These are phyloP conservation scores for Anoplopoma fimbria DNA, from an alignment of 2,113 vertebrate species.

Conservation along the genomic window DNA sequence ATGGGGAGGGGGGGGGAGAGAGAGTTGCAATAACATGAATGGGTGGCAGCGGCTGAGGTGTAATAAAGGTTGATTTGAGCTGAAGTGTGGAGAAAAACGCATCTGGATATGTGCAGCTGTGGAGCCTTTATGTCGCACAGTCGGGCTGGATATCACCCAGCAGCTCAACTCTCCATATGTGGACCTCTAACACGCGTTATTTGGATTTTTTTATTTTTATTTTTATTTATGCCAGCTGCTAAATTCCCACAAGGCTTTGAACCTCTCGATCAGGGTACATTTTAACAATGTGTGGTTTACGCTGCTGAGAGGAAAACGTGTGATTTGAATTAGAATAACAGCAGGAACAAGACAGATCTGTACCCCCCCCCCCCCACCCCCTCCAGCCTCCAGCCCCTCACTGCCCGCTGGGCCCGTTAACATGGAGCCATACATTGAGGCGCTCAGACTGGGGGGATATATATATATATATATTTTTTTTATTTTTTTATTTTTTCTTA, in stretches of 20 bases:
- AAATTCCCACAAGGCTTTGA: slow-evolving; percentile 42
- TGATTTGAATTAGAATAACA: slow-evolving; percentile 79
- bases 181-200: slow-evolving; percentile 13
- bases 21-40: slow-evolving; percentile 28
- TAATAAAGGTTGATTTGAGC: slow-evolving; percentile 48
- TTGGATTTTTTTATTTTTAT: no score
- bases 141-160: neutral
- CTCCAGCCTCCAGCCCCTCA: slow-evolving; percentile 42
- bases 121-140: slow-evolving; percentile 32
- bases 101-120: slow-evolving; percentile 68
- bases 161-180: slow-evolving; percentile 32
- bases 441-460: slow-evolving; percentile 68
- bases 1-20: neutral
- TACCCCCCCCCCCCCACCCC: neutral
- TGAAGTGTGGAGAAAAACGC: slow-evolving; percentile 28
- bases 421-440: slow-evolving; percentile 57
- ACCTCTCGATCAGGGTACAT: neutral
- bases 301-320: slow-evolving; percentile 45
- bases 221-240: slow-evolving; percentile 68
- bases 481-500: slow-evolving; percentile 74
- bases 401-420: slow-evolving; percentile 64
- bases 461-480: no score
- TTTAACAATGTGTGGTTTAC: slow-evolving; percentile 16
- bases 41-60: slow-evolving; percentile 21
- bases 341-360: slow-evolving; percentile 57